Base-by-base conservation (phyloP, 2,888 invertebrate genomes). In the Seira sanloemensis region DNA sequence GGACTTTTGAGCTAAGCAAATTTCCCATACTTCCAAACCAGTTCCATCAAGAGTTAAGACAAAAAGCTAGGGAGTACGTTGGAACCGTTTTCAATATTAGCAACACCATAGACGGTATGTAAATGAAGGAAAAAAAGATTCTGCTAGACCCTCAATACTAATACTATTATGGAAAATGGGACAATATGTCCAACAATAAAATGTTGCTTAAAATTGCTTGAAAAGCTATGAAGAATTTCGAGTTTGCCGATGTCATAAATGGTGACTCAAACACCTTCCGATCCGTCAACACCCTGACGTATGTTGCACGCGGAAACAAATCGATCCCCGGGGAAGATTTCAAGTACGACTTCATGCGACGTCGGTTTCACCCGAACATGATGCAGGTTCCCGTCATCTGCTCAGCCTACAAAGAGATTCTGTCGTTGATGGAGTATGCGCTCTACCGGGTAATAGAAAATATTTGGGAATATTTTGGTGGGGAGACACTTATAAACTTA, bases 341-440 rank as follows among this genome's bases (percentile, higher is more conserved):
- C n/a, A 27, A 23, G 25, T 18, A 12, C 7, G 84, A 85, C 5
- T 79, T 80, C 19, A 46, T 73, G 62, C 23, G 73, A 18, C 71
- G 77, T 16, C n/a, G 26, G 25, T 80, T 80, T 66, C 80, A 80
- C 21, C 9, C 26, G 9, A 19, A n/a, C 12, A 27, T 80, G 9
- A 18, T 76, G 2, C 80, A 85, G 21, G 25, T 80, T 7, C 80
- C 85, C 1, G 37, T 77, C 0, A 19, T 66, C 1, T 85, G 85
- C 46, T 54, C 85, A 1, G 24, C 62, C 2, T 58, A 58, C 54
- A 18, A 26, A 16, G 21, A 85, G 27, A 5, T 77, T 2, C 12
- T 72, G 37, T 19, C 54, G 5, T 23, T 19, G 0, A 25, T 73
- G 23, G 78, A 84, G n/a, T n/a, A 37, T 26, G 26, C 12, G 9